Base-by-base conservation (phyloP, 1,140 invertebrate genomes). In the Rhagoletis pomonella region DNA sequence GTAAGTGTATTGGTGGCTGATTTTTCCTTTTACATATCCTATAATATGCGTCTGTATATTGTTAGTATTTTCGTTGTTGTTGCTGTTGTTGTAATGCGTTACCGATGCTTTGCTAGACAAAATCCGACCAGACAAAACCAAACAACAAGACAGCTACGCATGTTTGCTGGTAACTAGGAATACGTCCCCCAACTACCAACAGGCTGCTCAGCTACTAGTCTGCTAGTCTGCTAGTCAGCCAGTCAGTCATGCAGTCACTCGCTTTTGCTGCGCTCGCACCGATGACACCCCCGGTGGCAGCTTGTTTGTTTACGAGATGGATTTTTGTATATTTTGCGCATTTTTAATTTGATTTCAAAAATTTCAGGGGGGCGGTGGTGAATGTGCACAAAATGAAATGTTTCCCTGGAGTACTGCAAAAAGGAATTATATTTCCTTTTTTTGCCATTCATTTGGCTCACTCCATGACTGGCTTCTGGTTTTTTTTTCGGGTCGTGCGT, bases 321-420 rank as follows among this genome's bases (percentile, higher is more conserved):
- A 81, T 81, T 81, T 81, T 81, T 81, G 73, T 81, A 81, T 81
- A 81, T 81, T 81, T 81, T 81, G 17, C 73, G 73, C 73, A 81
- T 81, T 81, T 81, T 81, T 81, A 81, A 81, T 81, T 81, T 81
- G 73, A 81, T 81, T 81, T 81, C 73, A 29, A 50, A 81, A 50
- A 29, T 55, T 81, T 81, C n/a, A 17, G 73, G 73, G 47, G 42
- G 50, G 47, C n/a, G 44, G 73, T 44, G 47, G 42, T 81, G 47
- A 81, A n/a, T 55, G n/a, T 81, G 73, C 73, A 81, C 73, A 7
- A 81, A 81, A 81, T 81, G 73, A 81, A 81, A 81, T 81, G 73
- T 81, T 81, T 81, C 73, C 73, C 73, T 81, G 4, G 73, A 81
- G 73, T 81, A 55, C 73, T 81, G 73, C 55, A 55, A 55, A 55